Base-by-base conservation (phyloP, 2,888 invertebrate genomes). In the Cecidostiba fungosa region DNA sequence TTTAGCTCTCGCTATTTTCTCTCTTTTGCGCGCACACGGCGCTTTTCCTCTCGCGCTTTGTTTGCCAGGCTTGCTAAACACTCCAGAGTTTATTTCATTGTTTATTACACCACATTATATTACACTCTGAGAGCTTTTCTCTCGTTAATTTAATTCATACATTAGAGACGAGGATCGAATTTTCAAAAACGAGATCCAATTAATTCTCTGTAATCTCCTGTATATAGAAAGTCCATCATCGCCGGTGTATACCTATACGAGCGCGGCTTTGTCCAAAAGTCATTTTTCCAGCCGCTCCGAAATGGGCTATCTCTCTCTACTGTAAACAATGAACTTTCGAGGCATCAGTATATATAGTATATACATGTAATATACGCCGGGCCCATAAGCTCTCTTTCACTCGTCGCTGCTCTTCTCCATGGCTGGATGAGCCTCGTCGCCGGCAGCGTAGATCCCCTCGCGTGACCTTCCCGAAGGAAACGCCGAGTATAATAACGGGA, bases 381-480 rank as follows among this genome's bases (percentile, higher is more conserved):
- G 16, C 43, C 62, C 26, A 16, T 16, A 4, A 50, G 43, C 26
- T 66, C 66, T 66, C 66, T 66, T 29, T 66, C 66, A 26, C 69
- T 69, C 54, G 74, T 36, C 54, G 39, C 47, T 70, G 54, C 70
- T 23, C 72, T 72, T 72, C 23, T 54, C n/a, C 77, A 80, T 66
- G 79, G 59, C 86, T 83, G 76, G 86, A 59, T 80, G 79, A 77
- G 54, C 47, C 59, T 14, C 78, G 54, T 84, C 72, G 39, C 10
- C 29, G 10, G 12, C 26, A 66, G 23, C 26, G 66, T 66, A 26
- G 62, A 59, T 66, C 23, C 29, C 81, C 50, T 86, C 85, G 82
- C 82, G 85, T 87, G 85, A 87, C 87, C 85, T 87, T 87, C 87
- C 87, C 87, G 78, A 87, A 87, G 85, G 87, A 85, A 87, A 70